Evolutionary conservation across 2,888 invertebrate genomes (phyloP).

Genomic region (Oxyteleia sp.): DNA sequence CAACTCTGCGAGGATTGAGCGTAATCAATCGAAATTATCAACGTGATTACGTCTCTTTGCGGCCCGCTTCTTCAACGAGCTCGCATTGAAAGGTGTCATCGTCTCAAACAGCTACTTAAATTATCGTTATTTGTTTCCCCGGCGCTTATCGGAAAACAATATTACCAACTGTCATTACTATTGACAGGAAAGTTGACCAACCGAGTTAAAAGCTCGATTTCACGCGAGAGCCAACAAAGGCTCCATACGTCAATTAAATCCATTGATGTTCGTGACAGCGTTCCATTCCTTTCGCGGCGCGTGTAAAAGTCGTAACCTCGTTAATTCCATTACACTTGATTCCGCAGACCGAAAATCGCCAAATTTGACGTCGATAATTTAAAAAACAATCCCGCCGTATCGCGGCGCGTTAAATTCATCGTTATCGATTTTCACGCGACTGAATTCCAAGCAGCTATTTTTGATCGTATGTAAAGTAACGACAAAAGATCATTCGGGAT

Average conservation of each 20-base stretch:
- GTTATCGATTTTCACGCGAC: neutral
- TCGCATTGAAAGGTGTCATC: neutral
- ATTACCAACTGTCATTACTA: conserved; percentile 42
- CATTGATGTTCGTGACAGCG: conserved; percentile 45
- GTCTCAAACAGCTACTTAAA: conserved; percentile 26
- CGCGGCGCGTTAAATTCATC: conserved; percentile 8
- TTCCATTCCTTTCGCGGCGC: conserved; percentile 34
- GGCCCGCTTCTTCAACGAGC: no score
- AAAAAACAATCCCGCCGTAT: no score
- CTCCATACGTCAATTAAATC: conserved; percentile 57
- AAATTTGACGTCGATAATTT: no score
- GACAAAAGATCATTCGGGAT: conserved; percentile 42
- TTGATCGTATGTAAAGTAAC: conserved; percentile 33
- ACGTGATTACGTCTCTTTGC: no score
- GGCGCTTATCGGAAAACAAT: conserved; percentile 28
- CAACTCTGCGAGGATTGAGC: no score
- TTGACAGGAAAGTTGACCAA: conserved; percentile 44
- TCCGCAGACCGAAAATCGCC: conserved; percentile 11
- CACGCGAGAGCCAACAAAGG: conserved; percentile 34
- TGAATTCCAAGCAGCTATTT: conserved; percentile 38
- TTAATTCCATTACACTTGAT: conserved; percentile 28
- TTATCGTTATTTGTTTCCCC: conserved; percentile 41
- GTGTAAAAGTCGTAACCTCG: conserved; percentile 42
- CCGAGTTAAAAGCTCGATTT: conserved; percentile 28
- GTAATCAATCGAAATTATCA: no score